phyloP scores from a whole-genome alignment of 2,888 invertebrate genomes.

The Hirudinaria manillensis region DNA sequence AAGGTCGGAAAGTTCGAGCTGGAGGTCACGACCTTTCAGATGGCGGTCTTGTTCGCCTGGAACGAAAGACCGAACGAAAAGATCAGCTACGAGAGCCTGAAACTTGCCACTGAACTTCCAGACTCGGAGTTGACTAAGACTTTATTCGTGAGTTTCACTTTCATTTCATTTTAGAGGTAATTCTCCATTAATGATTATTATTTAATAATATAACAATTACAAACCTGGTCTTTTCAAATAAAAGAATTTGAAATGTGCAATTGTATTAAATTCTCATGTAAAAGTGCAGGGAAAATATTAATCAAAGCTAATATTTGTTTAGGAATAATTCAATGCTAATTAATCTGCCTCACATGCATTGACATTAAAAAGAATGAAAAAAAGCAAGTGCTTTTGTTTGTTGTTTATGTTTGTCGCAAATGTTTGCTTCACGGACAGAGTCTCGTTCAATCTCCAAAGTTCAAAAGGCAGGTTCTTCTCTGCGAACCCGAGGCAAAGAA shows the following conservation, averaged over 20 bases:
- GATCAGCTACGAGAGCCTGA: slow-evolving; percentile 90
- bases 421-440: slow-evolving; percentile 60
- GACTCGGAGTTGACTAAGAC: slow-evolving; percentile 89
- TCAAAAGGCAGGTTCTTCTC: slow-evolving; percentile 83
- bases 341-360: too few relatives aligned
- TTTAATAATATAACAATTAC: neutral
- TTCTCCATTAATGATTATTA: neutral
- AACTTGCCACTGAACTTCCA: slow-evolving; percentile 90
- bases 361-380: too few relatives aligned
- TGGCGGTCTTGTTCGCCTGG: slow-evolving; percentile 98
- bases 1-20: slow-evolving; percentile 84
- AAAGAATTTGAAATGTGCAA: too few relatives aligned
- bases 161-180: neutral
- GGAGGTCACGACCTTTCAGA: slow-evolving; percentile 98
- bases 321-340: too few relatives aligned
- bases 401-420: too few relatives aligned
- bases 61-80: slow-evolving; percentile 83
- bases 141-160: slow-evolving; percentile 57
- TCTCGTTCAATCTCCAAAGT: slow-evolving; percentile 86
- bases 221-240: too few relatives aligned
- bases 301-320: too few relatives aligned
- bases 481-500: slow-evolving; percentile 72
- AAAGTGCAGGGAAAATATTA: too few relatives aligned
- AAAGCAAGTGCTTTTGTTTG: too few relatives aligned
- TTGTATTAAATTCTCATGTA: too few relatives aligned